Base-by-base conservation (phyloP, 2,888 invertebrate species). In the Helobdella robusta region DNA sequence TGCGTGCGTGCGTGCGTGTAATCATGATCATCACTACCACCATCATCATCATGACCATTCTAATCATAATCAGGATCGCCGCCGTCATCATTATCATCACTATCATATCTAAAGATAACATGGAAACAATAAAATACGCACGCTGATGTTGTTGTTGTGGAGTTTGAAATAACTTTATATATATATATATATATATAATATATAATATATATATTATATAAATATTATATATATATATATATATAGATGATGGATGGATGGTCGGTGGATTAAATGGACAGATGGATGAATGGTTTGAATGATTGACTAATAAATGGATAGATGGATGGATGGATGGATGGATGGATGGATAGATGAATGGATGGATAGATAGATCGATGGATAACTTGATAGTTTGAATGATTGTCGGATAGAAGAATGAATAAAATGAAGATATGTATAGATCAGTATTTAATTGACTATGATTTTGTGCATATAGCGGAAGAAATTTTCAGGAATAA, bases 31-130 rank as follows among this genome's bases (percentile, higher is more conserved):
- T 52, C 52, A 52, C 20, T 20, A 52, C 20, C 52, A 52, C 20
- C 52, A 52, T 52, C 52, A 52, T 52, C 52, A 52, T 20, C 52
- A 52, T 52, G 15, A 52, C 20, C 52, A 52, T 52, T 20, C 11
- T 52, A 11, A 52, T 23, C 52, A 52, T 23, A 11, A 52, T 23
- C 52, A 52, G 15, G 15, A 52, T 23, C 52, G 20, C 20, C 52
- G 20, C 25, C 52, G 20, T 52, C 52, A 52, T 52, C 20, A 52
- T 58, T 11, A 11, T 32, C 23, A 11, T 32, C 11, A 15, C 20
- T 11, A 11, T 30, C 23, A 11, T 32, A 11, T 6, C 34, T 30
- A 11, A 28, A 11, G 11, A 15, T 15, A 11, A 28, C 11, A 23
- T 58, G 18, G 8, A 11, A 18, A 15, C 25, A 15, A 15, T 23